A percentile compares a stretch with the other conserved stretches of the same genome.
These are phyloP conservation scores for Trachymyrmex septentrionalis DNA, from an alignment of 1,140 invertebrate species.

Conservation along the genomic window DNA sequence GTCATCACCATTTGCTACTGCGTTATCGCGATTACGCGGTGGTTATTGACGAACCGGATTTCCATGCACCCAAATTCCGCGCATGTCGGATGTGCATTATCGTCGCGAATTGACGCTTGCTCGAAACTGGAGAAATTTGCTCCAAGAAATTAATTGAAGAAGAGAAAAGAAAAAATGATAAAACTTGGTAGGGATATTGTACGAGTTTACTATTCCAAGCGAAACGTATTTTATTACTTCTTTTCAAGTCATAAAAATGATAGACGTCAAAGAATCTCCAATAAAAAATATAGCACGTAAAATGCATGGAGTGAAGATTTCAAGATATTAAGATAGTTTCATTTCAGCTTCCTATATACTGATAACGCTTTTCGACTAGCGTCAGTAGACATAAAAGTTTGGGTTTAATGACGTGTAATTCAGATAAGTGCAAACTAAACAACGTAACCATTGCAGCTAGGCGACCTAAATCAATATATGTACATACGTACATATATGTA, in stretches of 20 bases:
- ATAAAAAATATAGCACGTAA: neutral
- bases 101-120: neutral
- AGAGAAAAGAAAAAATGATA: neutral
- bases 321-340: constrained; percentile 6
- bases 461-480: neutral
- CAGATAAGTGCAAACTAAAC: constrained; percentile 43
- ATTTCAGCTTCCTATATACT: neutral
- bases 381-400: constrained; percentile 20
- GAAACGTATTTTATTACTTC: neutral
- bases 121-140: neutral
- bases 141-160: neutral
- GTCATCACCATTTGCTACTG: constrained; percentile 33
- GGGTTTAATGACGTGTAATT: constrained; percentile 27
- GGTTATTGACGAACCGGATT: constrained; percentile 38
- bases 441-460: constrained; percentile 15
- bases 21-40: neutral
- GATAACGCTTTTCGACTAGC: neutral
- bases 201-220: neutral
- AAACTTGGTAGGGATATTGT: neutral
- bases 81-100: constrained; percentile 3
- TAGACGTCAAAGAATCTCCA: neutral
- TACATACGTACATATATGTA: neutral
- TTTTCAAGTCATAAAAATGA: neutral
- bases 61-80: constrained; percentile 30
- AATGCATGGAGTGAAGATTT: constrained; percentile 18